Base-by-base conservation (phyloP, 2,113 vertebrate genomes). In the Vicugna pacos region DNA sequence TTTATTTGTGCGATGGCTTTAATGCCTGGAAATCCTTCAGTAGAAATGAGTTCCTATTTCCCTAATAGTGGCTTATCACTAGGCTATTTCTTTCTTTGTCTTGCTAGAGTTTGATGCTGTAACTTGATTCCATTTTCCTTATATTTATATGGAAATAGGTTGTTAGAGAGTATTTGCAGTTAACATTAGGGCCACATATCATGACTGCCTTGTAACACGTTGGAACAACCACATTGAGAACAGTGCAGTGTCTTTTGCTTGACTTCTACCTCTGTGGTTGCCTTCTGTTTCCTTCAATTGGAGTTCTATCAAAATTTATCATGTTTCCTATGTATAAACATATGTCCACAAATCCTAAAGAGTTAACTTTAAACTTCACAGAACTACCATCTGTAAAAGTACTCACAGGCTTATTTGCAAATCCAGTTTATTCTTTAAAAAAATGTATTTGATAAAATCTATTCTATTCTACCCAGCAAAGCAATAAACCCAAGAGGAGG, bases 1-100 rank as follows among this genome's bases (percentile, higher is more conserved):
- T 58, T 26, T 95, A 48, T 91, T 52, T 90, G n/a, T 46, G 17
- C 32, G 62, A 15, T 62, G 8, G 35, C 42, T 95, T 95, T 89
- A 67, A 30, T 38, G 15, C 69, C 30, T 42, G 6, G 35, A 89
- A 95, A 76, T 70, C 26, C 4, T 52, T 83, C 77, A 52, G 48
- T 19, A 64, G 42, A 69, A 65, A 72, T 24, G 32, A 85, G 56
- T 46, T 19, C 20, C 80, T 73, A 42, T 38, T 81, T 12, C n/a
- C 32, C 13, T 46, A 42, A 28, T 32, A 72, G 0, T 9, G 60
- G 5, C 32, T 70, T 70, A 75, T 76, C 58, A 62, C 5, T 5
- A 56, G 10, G 6, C 17, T 24, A 10, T 67, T 69, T 72, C 15
- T 64, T 6, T 62, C 30, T 90, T 22, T 86, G 42, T 96, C 8